Evolutionary conservation across 2,888 invertebrate genomes (phyloP).

Genomic region (Masnerella sp.): DNA sequence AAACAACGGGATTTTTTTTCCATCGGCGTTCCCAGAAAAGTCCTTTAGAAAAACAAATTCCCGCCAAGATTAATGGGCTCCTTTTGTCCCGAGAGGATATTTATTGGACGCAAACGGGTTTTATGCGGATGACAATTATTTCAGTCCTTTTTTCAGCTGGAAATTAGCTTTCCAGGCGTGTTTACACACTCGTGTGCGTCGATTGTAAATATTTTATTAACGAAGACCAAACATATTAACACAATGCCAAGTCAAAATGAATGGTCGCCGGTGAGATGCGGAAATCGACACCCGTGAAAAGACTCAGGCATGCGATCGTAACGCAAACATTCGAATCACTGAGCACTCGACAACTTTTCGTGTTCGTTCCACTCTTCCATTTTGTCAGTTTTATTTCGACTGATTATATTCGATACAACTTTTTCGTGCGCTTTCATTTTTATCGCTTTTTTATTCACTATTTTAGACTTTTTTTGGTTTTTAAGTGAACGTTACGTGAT

Average conservation of each 20-base stretch:
- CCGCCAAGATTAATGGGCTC: conserved; percentile 39
- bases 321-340: too few relatives aligned
- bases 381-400: too few relatives aligned
- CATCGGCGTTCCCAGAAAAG: conserved; percentile 33
- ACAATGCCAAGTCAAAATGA: conserved; percentile 17
- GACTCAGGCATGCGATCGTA: too few relatives aligned
- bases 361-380: too few relatives aligned
- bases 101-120: conserved; percentile 50
- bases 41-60: conserved; percentile 40
- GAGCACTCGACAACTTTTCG: too few relatives aligned
- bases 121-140: conserved; percentile 43
- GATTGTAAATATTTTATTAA: conserved; percentile 38
- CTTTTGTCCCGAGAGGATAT: conserved; percentile 42
- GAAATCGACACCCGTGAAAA: conserved; percentile 28
- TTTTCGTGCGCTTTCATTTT: too few relatives aligned
- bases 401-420: too few relatives aligned
- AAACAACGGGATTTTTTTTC: conserved; percentile 21
- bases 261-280: conserved; percentile 14
- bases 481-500: too few relatives aligned
- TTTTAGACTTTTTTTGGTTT: too few relatives aligned
- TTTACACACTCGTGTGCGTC: conserved; percentile 17
- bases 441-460: too few relatives aligned
- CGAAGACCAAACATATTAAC: conserved; percentile 23
- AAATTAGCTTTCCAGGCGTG: conserved; percentile 39
- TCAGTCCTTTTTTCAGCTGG: background rate